Percentiles rank a stretch among this genome's conserved stretches.
Evolutionary conservation across 2,888 invertebrate species (phyloP).

Genomic region (Craniophora ligustri): DNA sequence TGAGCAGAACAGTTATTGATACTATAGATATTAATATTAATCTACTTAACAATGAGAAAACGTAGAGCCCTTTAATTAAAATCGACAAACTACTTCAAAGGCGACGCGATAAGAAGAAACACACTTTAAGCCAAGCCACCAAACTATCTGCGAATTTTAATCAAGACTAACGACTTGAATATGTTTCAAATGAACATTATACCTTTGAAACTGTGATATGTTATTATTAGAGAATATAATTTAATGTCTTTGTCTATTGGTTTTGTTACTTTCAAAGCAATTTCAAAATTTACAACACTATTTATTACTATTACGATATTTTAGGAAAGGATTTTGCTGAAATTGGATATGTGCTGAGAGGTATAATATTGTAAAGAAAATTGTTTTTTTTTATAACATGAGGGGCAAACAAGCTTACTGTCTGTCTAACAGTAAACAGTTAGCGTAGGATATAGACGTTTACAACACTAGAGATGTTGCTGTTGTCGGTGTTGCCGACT

Average conservation of each 20-base stretch:
- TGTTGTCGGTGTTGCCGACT: too few species aligned
- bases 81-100: background rate
- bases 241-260: conserved; percentile 10
- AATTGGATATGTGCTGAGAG: background rate
- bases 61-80: background rate
- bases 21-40: too few species aligned
- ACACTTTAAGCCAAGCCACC: background rate
- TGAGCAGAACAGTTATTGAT: too few species aligned
- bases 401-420: too few species aligned
- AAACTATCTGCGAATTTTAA: conserved; percentile 1
- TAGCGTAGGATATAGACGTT: too few species aligned
- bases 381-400: conserved; percentile 19
- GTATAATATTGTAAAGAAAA: conserved; percentile 28
- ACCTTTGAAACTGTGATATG: conserved; percentile 5
- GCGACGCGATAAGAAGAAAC: background rate
- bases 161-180: conserved; percentile 3
- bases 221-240: background rate
- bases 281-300: conserved; percentile 24
- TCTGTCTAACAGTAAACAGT: too few species aligned
- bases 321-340: conserved; percentile 17
- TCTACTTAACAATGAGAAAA: too few species aligned
- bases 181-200: conserved; percentile 1
- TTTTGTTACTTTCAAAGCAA: conserved; percentile 20
- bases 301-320: conserved; percentile 27
- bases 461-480: too few species aligned